Base-by-base conservation (phyloP, 2,113 vertebrate genomes). In the Neotoma lepida region DNA sequence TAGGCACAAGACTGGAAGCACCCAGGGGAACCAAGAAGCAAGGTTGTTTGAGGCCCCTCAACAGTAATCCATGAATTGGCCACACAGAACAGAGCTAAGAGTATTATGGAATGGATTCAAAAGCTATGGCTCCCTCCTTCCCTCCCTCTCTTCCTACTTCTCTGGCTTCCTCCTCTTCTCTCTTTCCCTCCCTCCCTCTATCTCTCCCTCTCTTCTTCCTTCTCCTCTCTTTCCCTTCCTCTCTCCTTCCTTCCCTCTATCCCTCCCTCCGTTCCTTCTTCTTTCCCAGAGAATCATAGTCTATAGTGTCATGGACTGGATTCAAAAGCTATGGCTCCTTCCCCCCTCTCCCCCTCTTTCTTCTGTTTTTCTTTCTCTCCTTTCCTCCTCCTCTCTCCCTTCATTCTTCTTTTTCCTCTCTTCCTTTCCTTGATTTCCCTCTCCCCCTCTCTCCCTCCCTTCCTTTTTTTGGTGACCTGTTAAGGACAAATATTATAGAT, bases 401-500 rank as follows among this genome's bases (percentile, higher is more conserved):
- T 54, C 33, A 22, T n/a, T 35, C 17, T 24, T 13, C 10, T 33
- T 28, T 49, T 7, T 17, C 13, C 13, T 22, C 30, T 46, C 13
- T 28, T 28, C 6, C 41, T 14, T 28, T 28, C 24, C 12, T 2
- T 13, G 6, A 6, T 2, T 41, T 7, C 20, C 20, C 4, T 24
- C 18, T 15, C 1, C 9, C n/a, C 5, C 0, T 39, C 24, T 4
- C 14, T 78, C 5, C 24, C 0, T 30, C 17, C 35, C 5, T 24
- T 39, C 18, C 68, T 56, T 61, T 74, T 86, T 58, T 58, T 58
- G 33, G 44, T 63, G n/a, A 78, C 92, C 63, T 92, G 61, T 86
- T 24, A 82, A 78, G 84, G 33, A 88, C 46, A 44, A 68, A 35
- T 35, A 61, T 2, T 35, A 39, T 44, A 64, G 51, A 80, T 18